A percentile compares a stretch with the other conserved stretches of the same genome.
Evolutionary conservation across 2,888 invertebrate species (phyloP).

Genomic region (Mimas tiliae): DNA sequence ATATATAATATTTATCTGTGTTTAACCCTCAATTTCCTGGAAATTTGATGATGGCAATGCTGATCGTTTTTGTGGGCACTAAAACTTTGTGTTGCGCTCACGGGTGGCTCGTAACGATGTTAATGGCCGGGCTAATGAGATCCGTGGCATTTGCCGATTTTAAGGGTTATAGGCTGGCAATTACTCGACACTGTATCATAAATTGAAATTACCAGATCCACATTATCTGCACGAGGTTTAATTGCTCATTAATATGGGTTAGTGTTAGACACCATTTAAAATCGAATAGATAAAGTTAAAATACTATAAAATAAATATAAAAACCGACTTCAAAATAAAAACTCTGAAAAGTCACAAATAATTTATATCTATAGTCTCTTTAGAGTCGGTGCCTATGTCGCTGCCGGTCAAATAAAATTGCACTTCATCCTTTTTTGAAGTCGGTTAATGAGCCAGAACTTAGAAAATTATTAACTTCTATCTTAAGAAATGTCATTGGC

Average conservation of each 20-base stretch:
- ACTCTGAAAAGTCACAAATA: too few species aligned
- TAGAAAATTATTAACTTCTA: too few species aligned
- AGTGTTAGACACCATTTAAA: not conserved
- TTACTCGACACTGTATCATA: conserved; percentile 13
- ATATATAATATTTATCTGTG: not conserved
- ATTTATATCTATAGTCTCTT: too few species aligned
- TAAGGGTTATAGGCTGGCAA: conserved; percentile 24
- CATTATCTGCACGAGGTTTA: conserved; percentile 4
- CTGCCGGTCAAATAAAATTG: too few species aligned
- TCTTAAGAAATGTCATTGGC: too few species aligned
- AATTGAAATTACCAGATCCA: conserved; percentile 8
- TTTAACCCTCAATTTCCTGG: not conserved
- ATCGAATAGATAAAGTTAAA: not conserved
- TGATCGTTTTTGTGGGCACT: conserved; percentile 47
- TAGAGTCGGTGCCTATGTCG: too few species aligned
- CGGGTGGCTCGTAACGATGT: conserved; percentile 53
- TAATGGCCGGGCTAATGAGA: conserved; percentile 56
- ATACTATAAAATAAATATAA: too few species aligned
- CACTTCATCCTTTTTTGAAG: too few species aligned
- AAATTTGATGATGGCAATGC: conserved; percentile 41
- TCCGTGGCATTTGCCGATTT: conserved; percentile 23
- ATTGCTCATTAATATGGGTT: not conserved
- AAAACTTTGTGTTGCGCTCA: conserved; percentile 47
- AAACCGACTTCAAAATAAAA: too few species aligned
- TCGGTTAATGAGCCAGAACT: too few species aligned